phyloP scores from a whole-genome alignment of 2,888 invertebrate genomes.

The Celastrina argiolus region DNA sequence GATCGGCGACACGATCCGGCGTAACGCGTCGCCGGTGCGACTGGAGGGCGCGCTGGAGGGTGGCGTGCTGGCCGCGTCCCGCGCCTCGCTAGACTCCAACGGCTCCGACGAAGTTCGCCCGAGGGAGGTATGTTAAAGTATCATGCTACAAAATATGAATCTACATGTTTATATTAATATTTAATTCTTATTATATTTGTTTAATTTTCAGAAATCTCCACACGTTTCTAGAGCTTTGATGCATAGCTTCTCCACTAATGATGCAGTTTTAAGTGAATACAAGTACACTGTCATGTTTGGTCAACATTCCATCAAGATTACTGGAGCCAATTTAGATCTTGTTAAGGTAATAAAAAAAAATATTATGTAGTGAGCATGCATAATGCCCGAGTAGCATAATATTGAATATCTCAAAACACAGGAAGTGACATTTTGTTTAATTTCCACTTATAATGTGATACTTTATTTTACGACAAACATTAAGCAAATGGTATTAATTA shows the following conservation, averaged over 20 bases:
- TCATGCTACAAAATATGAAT: not conserved
- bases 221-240: conserved; percentile 79
- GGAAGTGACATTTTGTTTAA: not conserved
- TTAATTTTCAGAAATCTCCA: conserved; percentile 65
- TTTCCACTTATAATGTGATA: not conserved
- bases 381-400: not conserved
- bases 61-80: conserved; percentile 82
- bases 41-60: conserved; percentile 73
- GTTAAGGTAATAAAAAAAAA: conserved; percentile 80
- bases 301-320: conserved; percentile 89
- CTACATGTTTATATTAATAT: not conserved
- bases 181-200: not conserved
- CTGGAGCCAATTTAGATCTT: conserved; percentile 89
- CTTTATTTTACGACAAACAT: not conserved
- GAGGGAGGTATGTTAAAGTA: conserved; percentile 36
- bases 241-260: conserved; percentile 89
- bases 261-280: conserved; percentile 90
- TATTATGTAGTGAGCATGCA: not conserved
- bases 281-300: conserved; percentile 92
- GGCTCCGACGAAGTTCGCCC: conserved; percentile 65
- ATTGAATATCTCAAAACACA: not conserved
- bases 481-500: not conserved
- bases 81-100: conserved; percentile 87
- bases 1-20: conserved; percentile 96
- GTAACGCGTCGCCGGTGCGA: conserved; percentile 95